These are phyloP conservation scores for Esox lucius DNA, from an alignment of 2,797 vertebrate genomes.

Conservation along the genomic window DNA sequence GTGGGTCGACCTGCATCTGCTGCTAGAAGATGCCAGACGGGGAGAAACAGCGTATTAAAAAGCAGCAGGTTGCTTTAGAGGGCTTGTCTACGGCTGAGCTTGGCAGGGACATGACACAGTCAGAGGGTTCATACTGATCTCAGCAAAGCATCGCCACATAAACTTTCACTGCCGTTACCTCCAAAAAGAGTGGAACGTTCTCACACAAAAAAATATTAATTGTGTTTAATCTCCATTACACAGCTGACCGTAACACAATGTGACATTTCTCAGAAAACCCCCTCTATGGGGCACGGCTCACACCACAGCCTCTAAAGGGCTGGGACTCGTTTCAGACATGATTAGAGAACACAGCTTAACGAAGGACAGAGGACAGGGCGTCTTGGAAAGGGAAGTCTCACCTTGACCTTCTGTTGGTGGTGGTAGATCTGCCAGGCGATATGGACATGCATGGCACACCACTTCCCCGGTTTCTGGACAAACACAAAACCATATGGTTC, in stretches of 20 bases:
- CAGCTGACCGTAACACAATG: constrained; percentile 10
- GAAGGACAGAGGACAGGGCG: neutral
- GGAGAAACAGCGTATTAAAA: constrained; percentile 40
- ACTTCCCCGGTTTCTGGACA: constrained; percentile 96
- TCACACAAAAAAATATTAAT: too few species aligned
- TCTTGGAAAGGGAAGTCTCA: constrained; percentile 68
- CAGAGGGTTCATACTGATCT: neutral
- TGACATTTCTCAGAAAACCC: constrained; percentile 18
- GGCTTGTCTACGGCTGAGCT: neutral
- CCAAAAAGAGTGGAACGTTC: too few species aligned
- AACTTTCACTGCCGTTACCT: too few species aligned
- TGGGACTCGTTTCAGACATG: neutral
- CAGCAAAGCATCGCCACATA: neutral
- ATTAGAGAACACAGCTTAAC: neutral
- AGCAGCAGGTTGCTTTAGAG: neutral
- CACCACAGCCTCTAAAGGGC: neutral
- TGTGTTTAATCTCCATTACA: neutral
- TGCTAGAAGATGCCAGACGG: constrained; percentile 81
- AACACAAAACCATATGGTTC: constrained; percentile 11
- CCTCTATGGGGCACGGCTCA: neutral
- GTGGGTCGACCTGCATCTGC: constrained; percentile 98
- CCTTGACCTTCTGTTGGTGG: constrained; percentile 99
- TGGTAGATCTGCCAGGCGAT: constrained; percentile 99
- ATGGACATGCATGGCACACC: constrained; percentile 98
- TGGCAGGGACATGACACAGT: neutral